phyloP scores from a whole-genome alignment of 2,888 invertebrate species.

The Rhopalosiphum nymphaeae region DNA sequence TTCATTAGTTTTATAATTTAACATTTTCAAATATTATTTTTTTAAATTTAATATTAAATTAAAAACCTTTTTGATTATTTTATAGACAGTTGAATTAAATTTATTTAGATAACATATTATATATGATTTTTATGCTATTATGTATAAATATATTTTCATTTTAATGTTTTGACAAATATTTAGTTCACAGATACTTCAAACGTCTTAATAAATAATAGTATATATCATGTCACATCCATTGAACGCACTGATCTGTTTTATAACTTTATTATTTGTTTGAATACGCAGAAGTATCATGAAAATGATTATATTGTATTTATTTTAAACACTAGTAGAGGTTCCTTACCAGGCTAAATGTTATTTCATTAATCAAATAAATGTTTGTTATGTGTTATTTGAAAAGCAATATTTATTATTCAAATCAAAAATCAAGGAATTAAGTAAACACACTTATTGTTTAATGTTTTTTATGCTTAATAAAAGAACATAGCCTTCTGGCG shows the following conservation, averaged over 20 bases:
- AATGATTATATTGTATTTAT: neutral
- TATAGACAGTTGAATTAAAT: neutral
- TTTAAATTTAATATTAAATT: neutral
- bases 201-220: neutral
- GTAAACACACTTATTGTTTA: neutral
- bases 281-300: neutral
- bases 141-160: neutral
- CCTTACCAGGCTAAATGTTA: neutral
- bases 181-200: neutral
- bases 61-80: neutral
- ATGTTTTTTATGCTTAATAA: neutral
- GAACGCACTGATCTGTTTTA: too few relatives aligned
- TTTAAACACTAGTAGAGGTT: neutral
- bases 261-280: neutral
- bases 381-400: neutral
- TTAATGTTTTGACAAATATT: neutral
- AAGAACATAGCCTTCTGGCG: neutral
- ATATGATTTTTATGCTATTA: neutral
- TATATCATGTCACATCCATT: too few relatives aligned
- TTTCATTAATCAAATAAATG: neutral
- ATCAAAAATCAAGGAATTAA: neutral
- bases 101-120: neutral
- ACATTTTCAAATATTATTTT: neutral
- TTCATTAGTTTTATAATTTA: neutral
- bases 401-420: neutral